Evolutionary conservation across 2,888 invertebrate genomes (phyloP).

Genomic region (Escarpia spicata): DNA sequence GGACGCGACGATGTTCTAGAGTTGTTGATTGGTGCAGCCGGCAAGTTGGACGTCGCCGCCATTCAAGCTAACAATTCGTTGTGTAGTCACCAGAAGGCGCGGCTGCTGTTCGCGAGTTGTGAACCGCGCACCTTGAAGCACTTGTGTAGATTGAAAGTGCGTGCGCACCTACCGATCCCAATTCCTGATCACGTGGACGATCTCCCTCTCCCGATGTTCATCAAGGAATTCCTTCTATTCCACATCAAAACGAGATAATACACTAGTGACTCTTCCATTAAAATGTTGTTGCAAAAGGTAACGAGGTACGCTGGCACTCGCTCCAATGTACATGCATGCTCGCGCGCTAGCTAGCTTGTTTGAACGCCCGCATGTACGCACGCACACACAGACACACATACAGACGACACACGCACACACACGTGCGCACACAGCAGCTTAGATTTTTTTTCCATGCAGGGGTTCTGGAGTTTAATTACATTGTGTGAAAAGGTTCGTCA

Average conservation of each 20-base stretch:
- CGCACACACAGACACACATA: too few relatives aligned
- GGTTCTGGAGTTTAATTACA: too few relatives aligned
- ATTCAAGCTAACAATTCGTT: slow-evolving; percentile 30
- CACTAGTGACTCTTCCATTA: neutral
- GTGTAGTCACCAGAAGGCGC: slow-evolving; percentile 30
- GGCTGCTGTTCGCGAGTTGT: slow-evolving; percentile 21
- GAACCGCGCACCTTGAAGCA: slow-evolving; percentile 29
- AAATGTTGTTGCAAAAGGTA: too few relatives aligned
- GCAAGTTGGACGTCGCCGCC: slow-evolving; percentile 28
- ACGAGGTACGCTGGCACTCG: too few relatives aligned
- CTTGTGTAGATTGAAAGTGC: slow-evolving; percentile 21
- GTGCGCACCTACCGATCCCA: slow-evolving; percentile 20
- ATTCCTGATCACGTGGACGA: neutral
- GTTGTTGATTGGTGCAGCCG: slow-evolving; percentile 32
- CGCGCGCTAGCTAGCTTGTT: too few relatives aligned
- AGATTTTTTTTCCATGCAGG: too few relatives aligned
- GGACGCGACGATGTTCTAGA: slow-evolving; percentile 34
- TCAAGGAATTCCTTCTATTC: neutral
- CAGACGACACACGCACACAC: too few relatives aligned
- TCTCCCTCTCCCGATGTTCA: neutral
- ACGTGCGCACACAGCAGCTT: too few relatives aligned
- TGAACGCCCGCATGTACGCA: too few relatives aligned
- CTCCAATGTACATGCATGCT: too few relatives aligned
- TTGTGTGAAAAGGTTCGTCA: too few relatives aligned
- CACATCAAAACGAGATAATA: neutral